Evolutionary conservation across 92 coral and sea anemone genomes (phyloP).

Genomic region (Diadumene lineata): DNA sequence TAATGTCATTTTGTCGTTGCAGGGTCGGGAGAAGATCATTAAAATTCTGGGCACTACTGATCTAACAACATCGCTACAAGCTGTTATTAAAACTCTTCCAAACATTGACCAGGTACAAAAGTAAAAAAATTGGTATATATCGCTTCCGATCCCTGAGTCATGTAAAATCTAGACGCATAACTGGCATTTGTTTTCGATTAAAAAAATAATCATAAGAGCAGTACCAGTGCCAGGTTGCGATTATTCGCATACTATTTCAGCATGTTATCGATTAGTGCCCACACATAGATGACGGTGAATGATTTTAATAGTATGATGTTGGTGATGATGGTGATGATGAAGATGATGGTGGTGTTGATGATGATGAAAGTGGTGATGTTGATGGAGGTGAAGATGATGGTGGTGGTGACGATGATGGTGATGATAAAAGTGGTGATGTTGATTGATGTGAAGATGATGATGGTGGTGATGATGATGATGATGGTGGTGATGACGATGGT

Average conservation of each 20-base stretch:
- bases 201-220: no score
- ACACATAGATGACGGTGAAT: no score
- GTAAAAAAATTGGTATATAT: no score
- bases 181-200: no score
- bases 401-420: background rate
- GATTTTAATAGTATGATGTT: no score
- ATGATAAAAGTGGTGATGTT: background rate
- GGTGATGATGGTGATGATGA: background rate
- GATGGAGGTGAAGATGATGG: background rate
- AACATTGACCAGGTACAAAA: background rate
- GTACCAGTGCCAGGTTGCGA: no score
- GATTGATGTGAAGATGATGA: background rate
- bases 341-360: background rate
- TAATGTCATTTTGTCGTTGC: background rate
- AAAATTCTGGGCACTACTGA: background rate
- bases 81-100: slow-evolving; percentile 3
- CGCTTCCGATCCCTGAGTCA: no score
- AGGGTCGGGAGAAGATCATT: background rate
- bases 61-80: background rate
- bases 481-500: background rate
- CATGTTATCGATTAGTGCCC: no score
- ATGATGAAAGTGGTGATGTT: background rate
- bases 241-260: no score
- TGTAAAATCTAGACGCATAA: no score
- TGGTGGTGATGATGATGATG: background rate